Percentiles rank a stretch among this genome's conserved stretches.
Evolutionary conservation across 1,140 invertebrate species (phyloP).

Genomic region (Pogonognathellus flavescens): DNA sequence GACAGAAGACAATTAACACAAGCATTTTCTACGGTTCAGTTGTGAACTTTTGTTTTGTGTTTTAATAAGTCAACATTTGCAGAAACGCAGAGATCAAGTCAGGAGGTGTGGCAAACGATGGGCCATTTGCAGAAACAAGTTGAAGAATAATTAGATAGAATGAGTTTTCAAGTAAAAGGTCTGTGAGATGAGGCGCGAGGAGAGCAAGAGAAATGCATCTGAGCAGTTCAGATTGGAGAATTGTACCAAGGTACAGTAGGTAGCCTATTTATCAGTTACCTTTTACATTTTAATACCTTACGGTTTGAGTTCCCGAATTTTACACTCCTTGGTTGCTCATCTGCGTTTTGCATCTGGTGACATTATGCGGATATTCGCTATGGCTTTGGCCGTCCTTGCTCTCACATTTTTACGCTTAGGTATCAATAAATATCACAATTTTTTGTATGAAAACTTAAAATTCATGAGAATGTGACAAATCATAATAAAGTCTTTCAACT

Average conservation of each 20-base stretch:
- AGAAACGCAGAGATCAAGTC: constrained; percentile 41
- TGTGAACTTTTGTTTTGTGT: not conserved
- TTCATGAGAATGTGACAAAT: constrained; percentile 16
- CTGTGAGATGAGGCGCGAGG: constrained; percentile 44
- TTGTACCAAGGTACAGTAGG: too few relatives aligned
- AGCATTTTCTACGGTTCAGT: not conserved
- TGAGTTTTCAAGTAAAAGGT: constrained; percentile 40
- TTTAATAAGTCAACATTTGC: constrained; percentile 25
- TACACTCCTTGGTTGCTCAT: constrained; percentile 48
- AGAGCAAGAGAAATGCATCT: constrained; percentile 36
- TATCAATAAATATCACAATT: constrained; percentile 46
- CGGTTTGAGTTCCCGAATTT: constrained; percentile 13
- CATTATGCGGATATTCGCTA: constrained; percentile 48
- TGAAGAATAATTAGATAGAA: constrained; percentile 25
- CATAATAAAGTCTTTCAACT: not conserved
- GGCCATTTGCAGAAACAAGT: constrained; percentile 33
- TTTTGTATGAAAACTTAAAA: constrained; percentile 25
- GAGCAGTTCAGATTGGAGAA: constrained; percentile 45
- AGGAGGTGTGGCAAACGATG: constrained; percentile 27
- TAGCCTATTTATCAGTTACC: constrained; percentile 43
- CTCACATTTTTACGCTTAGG: constrained; percentile 34
- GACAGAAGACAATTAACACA: constrained; percentile 14
- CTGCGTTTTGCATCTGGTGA: constrained; percentile 48
- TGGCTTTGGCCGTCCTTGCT: constrained; percentile 38
- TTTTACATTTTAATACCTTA: constrained; percentile 30